A percentile compares a stretch with the other conserved stretches of the same genome.
These are phyloP conservation scores for Gari tellinella DNA, from an alignment of 2,888 invertebrate genomes.

Conservation along the genomic window DNA sequence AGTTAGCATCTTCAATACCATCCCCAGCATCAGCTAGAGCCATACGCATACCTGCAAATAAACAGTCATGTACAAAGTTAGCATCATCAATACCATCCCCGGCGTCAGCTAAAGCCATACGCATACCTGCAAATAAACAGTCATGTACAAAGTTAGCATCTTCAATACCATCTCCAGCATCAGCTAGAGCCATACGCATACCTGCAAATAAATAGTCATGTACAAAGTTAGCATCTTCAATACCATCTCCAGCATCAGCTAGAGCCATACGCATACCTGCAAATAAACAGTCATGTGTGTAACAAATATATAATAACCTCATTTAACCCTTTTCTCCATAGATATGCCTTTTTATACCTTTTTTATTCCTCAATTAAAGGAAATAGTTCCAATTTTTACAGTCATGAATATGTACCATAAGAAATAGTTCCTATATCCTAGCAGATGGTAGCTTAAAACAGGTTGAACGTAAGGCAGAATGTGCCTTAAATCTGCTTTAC, in stretches of 20 bases:
- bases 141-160: conserved; percentile 99
- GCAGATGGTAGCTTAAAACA: too few species aligned
- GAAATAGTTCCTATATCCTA: too few species aligned
- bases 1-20: conserved; percentile 99
- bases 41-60: conserved; percentile 87
- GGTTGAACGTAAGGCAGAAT: too few species aligned
- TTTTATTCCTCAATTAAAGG: too few species aligned
- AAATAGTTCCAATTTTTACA: too few species aligned
- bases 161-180: conserved; percentile 98
- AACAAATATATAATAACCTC: too few species aligned
- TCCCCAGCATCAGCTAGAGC: conserved; percentile 99
- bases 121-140: conserved; percentile 84
- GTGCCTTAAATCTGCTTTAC: too few species aligned
- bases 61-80: conserved; percentile 93
- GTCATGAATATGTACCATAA: too few species aligned
- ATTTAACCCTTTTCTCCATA: too few species aligned
- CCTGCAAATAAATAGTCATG: conserved; percentile 66
- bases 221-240: conserved; percentile 99
- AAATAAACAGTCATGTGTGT: not conserved
- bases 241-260: conserved; percentile 98
- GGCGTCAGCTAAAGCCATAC: conserved; percentile 96
- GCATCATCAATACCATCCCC: conserved; percentile 99
- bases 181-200: conserved; percentile 94
- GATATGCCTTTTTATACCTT: too few species aligned
- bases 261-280: conserved; percentile 90